These are phyloP conservation scores for Zosterops pallidus DNA, from an alignment of 2,113 vertebrate species.

Conservation along the genomic window DNA sequence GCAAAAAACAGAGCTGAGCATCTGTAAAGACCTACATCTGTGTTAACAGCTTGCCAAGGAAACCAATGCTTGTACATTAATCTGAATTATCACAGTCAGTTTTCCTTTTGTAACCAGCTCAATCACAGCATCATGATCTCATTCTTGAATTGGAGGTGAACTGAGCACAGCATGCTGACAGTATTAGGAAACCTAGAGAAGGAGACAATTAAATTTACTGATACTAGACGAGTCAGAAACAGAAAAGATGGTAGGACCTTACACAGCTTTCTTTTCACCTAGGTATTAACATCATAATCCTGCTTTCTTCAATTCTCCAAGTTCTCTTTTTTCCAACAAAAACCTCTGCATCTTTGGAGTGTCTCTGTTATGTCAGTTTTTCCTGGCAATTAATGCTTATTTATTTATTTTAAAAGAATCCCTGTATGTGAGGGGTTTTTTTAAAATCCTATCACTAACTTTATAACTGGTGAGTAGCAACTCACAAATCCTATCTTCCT, in stretches of 20 bases:
- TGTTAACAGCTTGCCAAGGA: constrained; percentile 25
- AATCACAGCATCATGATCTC: neutral
- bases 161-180: neutral
- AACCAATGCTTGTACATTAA: neutral
- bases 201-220: neutral
- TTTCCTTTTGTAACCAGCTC: constrained; percentile 10
- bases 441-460: neutral
- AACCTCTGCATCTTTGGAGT: neutral
- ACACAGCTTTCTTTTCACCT: neutral
- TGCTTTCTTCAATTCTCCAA: neutral
- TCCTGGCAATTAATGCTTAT: neutral
- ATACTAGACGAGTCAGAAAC: neutral
- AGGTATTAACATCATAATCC: neutral
- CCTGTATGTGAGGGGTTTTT: neutral
- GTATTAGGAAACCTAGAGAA: neutral
- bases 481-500: neutral
- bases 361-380: neutral
- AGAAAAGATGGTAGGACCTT: neutral
- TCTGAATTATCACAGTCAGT: constrained; percentile 45
- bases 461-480: neutral
- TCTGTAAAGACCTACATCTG: constrained; percentile 16
- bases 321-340: neutral
- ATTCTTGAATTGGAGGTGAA: neutral
- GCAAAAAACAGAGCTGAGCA: neutral
- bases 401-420: neutral